A percentile compares a stretch with the other conserved stretches of the same genome.
These are phyloP conservation scores for Epinotia bilunana DNA, from an alignment of 2,888 invertebrate genomes.

Conservation along the genomic window DNA sequence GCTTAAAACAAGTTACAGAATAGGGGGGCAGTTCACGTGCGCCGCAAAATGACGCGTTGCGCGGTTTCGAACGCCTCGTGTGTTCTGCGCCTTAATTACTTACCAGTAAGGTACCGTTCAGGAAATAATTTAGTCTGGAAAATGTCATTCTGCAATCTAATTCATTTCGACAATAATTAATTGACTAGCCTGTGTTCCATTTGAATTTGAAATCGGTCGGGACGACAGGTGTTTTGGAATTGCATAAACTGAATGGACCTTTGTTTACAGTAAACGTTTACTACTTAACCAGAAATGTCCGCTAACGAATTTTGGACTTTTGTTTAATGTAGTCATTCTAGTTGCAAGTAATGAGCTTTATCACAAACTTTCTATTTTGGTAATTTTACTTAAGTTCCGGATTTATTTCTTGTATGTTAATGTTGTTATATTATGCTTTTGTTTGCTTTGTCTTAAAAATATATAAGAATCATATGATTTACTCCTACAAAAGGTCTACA, in stretches of 20 bases:
- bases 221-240: slow-evolving; percentile 10
- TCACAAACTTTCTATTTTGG: not conserved
- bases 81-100: no score
- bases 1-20: no score
- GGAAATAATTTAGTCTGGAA: slow-evolving; percentile 10
- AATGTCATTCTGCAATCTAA: slow-evolving; percentile 18
- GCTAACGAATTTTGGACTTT: not conserved
- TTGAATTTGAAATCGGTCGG: slow-evolving; percentile 4
- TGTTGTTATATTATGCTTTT: no score
- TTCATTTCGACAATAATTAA: slow-evolving; percentile 19
- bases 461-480: no score
- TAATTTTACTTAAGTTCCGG: not conserved
- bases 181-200: slow-evolving; percentile 11
- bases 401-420: no score
- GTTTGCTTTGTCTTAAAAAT: no score
- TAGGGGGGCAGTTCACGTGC: no score
- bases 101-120: not conserved
- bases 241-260: not conserved
- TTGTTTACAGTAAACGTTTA: not conserved
- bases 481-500: no score
- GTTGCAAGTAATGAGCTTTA: not conserved
- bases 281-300: no score
- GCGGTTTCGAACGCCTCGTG: no score
- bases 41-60: no score
- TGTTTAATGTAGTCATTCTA: not conserved